Evolutionary conservation across 2,888 invertebrate genomes (phyloP).

Genomic region (Hirtodrosophila duncani): DNA sequence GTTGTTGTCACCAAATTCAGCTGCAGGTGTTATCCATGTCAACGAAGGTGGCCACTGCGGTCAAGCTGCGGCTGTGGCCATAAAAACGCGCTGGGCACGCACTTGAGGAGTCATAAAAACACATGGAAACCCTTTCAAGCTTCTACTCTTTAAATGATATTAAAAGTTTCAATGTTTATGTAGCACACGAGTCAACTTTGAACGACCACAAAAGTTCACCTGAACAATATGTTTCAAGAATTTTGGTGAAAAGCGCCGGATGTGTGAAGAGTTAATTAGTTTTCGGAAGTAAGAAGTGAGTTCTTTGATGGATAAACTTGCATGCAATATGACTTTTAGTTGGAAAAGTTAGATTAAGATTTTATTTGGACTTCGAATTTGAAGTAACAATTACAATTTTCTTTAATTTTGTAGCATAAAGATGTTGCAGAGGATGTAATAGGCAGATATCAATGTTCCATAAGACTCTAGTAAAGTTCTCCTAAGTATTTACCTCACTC

Average conservation of each 20-base stretch:
- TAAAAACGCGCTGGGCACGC: constrained; percentile 49
- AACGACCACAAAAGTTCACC: constrained; percentile 45
- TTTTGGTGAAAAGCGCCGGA: constrained; percentile 42
- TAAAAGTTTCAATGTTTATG: constrained; percentile 48
- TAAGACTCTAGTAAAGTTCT: no score
- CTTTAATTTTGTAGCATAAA: no score
- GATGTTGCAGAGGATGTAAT: no score
- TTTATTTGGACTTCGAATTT: no score
- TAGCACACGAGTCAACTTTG: constrained; percentile 55
- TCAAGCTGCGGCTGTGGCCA: constrained; percentile 45
- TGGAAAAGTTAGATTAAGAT: no score
- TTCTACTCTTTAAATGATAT: constrained; percentile 35
- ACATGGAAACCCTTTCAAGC: constrained; percentile 27
- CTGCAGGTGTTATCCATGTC: constrained; percentile 59
- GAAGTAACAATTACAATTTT: no score
- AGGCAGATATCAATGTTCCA: no score
- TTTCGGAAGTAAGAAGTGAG: constrained; percentile 20
- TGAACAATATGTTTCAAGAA: constrained; percentile 27
- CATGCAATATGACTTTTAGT: no score
- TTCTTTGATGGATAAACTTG: no score
- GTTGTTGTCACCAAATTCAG: constrained; percentile 47
- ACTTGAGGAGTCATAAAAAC: constrained; percentile 55
- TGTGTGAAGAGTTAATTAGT: constrained; percentile 44
- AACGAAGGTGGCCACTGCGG: constrained; percentile 38
- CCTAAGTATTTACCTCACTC: no score